Percentiles rank a stretch among this genome's conserved stretches.
Evolutionary conservation across 2,797 vertebrate genomes (phyloP).

Genomic region (Sebastes variabilis): DNA sequence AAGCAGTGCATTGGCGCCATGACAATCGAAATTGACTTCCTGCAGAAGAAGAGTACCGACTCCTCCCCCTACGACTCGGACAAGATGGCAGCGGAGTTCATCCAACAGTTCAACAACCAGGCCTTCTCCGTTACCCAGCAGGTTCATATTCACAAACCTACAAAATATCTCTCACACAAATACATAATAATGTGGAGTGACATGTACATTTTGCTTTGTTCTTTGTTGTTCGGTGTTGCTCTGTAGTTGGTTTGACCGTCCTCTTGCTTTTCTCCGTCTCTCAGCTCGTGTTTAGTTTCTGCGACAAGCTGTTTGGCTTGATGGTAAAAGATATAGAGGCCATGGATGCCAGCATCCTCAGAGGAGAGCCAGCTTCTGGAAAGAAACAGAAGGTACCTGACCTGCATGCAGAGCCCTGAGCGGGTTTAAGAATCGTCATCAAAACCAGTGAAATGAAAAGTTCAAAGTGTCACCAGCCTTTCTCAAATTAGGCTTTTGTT

Average conservation of each 20-base stretch:
- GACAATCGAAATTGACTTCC: slow-evolving; percentile 97
- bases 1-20: slow-evolving; percentile 95
- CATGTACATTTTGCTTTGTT: background rate
- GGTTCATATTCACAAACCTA: slow-evolving; percentile 73
- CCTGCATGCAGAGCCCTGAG: too few species aligned
- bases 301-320: slow-evolving; percentile 94
- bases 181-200: too few species aligned
- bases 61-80: slow-evolving; percentile 95
- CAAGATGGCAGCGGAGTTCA: slow-evolving; percentile 96
- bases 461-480: background rate
- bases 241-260: background rate
- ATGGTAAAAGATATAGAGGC: slow-evolving; percentile 94
- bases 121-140: slow-evolving; percentile 93
- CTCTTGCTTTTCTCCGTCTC: background rate
- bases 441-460: background rate
- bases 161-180: too few species aligned
- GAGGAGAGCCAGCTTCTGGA: slow-evolving; percentile 85
- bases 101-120: slow-evolving; percentile 97
- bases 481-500: background rate
- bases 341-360: slow-evolving; percentile 97
- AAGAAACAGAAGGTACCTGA: slow-evolving; percentile 92
- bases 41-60: slow-evolving; percentile 96
- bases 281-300: slow-evolving; percentile 95
- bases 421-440: background rate
- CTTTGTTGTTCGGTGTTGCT: background rate